phyloP scores from a whole-genome alignment of 2,113 vertebrate genomes.

The Dipodomys spectabilis region DNA sequence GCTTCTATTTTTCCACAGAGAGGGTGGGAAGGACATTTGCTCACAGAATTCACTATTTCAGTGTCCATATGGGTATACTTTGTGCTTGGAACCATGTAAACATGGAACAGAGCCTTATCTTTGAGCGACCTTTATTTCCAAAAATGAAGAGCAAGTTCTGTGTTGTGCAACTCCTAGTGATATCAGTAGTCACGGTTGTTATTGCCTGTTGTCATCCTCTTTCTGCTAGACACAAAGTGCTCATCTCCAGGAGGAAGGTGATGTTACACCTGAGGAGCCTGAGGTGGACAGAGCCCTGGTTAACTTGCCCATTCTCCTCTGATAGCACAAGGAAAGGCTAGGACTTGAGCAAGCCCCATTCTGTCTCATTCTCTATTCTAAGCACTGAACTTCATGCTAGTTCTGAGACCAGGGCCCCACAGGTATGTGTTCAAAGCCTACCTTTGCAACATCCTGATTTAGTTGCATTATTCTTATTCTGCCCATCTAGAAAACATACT shows the following conservation, averaged over 20 bases:
- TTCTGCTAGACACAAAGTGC: background rate
- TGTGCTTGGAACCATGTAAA: background rate
- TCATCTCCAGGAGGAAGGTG: too few species aligned
- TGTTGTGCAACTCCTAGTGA: background rate
- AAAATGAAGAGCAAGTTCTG: background rate
- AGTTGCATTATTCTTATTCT: background rate
- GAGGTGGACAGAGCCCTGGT: background rate
- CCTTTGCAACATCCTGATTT: background rate
- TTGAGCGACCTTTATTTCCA: background rate
- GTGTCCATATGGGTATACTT: background rate
- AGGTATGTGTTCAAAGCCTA: background rate
- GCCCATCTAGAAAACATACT: conserved; percentile 29
- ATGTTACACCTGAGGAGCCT: too few species aligned
- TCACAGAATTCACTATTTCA: background rate
- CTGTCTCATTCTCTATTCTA: background rate
- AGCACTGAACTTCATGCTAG: background rate
- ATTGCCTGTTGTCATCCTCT: background rate
- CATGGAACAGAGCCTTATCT: background rate
- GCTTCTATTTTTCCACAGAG: background rate
- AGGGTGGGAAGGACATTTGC: background rate
- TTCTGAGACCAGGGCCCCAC: rapidly evolving
- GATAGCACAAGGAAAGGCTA: background rate
- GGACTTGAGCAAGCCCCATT: background rate
- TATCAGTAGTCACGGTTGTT: background rate
- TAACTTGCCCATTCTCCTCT: rapidly evolving